Evolutionary conservation across 2,797 vertebrate genomes (phyloP), one percentile per base, ranked within the genome.

Genomic region (Enteromius fasciolatus): DNA sequence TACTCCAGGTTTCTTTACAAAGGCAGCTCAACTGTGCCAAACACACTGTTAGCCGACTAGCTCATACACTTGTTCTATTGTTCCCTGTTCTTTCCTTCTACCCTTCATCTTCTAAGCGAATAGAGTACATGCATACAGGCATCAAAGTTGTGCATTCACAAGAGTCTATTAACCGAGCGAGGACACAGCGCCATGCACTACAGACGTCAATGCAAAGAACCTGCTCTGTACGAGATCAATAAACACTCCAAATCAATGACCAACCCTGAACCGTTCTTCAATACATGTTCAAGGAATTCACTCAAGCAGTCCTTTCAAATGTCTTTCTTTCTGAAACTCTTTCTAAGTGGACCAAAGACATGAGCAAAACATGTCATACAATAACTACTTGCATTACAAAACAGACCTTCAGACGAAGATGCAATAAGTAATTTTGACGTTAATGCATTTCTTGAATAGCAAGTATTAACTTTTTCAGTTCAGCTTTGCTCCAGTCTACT

Each of bases 401-500:
- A 85, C 23, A 86, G 85, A 83, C 87, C 86, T 90, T 90, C 86
- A 88, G 86, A 36, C 82, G 44, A 88, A 89, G 82, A 48, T 25
- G 14, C 54, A 77, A 73, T 75, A 69, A 64, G 39, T 46, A 6
- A 1, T 75, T 72, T 82, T 44, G 70, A 39, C 76, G 72, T 50
- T 85, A 41, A 73, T 36, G 76, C 61, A 59, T 50, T 78, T 67
- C 73, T 36, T 54, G 33, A 63, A 61, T 28, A 68, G 44, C 15
- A 41, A 20, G 67, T 66, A 17, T 59, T 15, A 78, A 23, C 69
- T 5, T 36, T 78, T 64, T 80, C 78, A 61, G 5, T 25, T 69
- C 59, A 64, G n/a, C 33, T 79, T 79, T 81, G 59, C 63, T 5
- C 52, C 33, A 48, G 6, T 73, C 68, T 41, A 87, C 79, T 84